Conservation (phyloP, 2,888 invertebrate genomes). For the Catocala fraxini region DNA sequence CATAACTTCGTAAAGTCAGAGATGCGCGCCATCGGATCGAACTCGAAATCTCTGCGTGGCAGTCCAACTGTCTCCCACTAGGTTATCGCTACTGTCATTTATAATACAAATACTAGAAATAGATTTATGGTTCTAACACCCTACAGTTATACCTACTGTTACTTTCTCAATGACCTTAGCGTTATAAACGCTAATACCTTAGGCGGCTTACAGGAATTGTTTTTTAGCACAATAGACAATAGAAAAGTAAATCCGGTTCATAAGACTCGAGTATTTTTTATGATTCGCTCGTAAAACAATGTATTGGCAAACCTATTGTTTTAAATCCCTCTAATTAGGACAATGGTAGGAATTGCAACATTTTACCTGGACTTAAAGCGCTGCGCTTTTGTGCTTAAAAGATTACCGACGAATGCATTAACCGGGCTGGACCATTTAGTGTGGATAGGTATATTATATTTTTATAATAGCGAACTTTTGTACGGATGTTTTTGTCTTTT, state of each 20-base stretch:
- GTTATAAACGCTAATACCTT: not conserved
- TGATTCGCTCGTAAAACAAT: not conserved
- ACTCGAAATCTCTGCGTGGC: too few species aligned
- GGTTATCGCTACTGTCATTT: too few species aligned
- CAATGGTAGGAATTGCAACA: not conserved
- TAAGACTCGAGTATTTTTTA: not conserved
- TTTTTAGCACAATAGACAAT: not conserved
- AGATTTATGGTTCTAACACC: too few species aligned
- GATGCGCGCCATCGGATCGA: too few species aligned
- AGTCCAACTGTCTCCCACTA: too few species aligned
- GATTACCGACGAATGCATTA: not conserved
- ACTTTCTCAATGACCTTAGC: not conserved
- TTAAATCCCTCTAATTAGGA: slow-evolving; percentile 1
- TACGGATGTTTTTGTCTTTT: too few species aligned
- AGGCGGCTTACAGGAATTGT: not conserved
- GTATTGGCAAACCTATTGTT: slow-evolving; percentile 1
- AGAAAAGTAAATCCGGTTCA: not conserved
- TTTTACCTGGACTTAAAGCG: too few species aligned
- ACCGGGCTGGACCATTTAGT: not conserved
- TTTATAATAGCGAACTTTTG: too few species aligned
- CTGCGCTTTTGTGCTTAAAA: not conserved
- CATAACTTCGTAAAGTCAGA: too few species aligned
- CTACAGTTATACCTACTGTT: too few species aligned
- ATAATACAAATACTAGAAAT: too few species aligned
- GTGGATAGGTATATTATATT: too few species aligned